Evolutionary conservation across 2,888 invertebrate genomes (phyloP).

Genomic region (Stomorhina lunata): DNA sequence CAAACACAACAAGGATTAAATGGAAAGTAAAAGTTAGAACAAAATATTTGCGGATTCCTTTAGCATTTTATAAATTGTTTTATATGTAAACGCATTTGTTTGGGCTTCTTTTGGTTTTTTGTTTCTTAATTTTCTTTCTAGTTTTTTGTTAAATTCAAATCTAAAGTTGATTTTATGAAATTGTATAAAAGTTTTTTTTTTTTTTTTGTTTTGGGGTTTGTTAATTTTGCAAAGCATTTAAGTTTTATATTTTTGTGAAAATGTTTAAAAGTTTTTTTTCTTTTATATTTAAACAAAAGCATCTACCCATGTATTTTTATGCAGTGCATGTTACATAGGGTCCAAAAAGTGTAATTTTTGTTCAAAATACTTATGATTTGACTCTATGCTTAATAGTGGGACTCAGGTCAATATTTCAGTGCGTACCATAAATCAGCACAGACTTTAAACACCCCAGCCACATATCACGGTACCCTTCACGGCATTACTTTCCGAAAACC

Average conservation of each 20-base stretch:
- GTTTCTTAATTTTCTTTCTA: neutral
- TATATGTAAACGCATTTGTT: neutral
- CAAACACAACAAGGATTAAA: too few relatives aligned
- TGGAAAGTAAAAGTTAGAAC: neutral
- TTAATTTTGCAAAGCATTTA: neutral
- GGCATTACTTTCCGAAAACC: too few relatives aligned
- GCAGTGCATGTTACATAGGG: too few relatives aligned
- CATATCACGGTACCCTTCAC: too few relatives aligned
- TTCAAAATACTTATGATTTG: too few relatives aligned
- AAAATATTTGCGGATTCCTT: neutral
- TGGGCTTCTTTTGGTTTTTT: neutral
- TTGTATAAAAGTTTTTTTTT: neutral
- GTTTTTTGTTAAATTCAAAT: neutral
- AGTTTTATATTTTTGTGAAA: neutral
- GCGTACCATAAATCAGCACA: too few relatives aligned
- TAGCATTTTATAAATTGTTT: conserved; percentile 15
- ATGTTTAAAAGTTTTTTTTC: neutral
- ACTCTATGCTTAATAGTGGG: too few relatives aligned
- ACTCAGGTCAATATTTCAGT: too few relatives aligned
- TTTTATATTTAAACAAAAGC: neutral
- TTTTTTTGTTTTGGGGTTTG: neutral
- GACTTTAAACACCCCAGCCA: too few relatives aligned
- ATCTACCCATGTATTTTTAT: neutral
- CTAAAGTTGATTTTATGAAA: neutral
- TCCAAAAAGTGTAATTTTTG: too few relatives aligned